These are phyloP conservation scores for Eilema depressum DNA, from an alignment of 2,888 invertebrate species.

Conservation along the genomic window DNA sequence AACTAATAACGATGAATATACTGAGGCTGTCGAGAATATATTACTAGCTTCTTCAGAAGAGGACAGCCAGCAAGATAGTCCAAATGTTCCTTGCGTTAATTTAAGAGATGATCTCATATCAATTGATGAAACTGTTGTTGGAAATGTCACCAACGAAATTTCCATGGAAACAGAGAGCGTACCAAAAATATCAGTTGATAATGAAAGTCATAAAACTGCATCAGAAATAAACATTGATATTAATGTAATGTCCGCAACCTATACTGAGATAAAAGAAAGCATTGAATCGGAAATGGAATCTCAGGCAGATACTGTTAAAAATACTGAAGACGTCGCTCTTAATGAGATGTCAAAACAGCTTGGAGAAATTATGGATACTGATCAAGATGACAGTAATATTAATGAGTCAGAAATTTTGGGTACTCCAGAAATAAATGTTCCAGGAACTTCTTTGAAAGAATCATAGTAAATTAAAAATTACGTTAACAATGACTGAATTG, in stretches of 20 bases:
- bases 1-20: slow-evolving; percentile 59
- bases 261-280: background rate
- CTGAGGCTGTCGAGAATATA: slow-evolving; percentile 64
- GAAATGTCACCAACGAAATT: slow-evolving; percentile 30
- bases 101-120: slow-evolving; percentile 62
- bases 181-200: slow-evolving; percentile 5
- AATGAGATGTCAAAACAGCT: slow-evolving; percentile 13
- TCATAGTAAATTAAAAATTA: slow-evolving; percentile 15
- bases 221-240: slow-evolving; percentile 18
- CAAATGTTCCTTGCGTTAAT: slow-evolving; percentile 50
- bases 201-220: slow-evolving; percentile 10
- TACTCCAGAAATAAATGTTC: slow-evolving; percentile 11
- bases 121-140: slow-evolving; percentile 59
- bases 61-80: slow-evolving; percentile 21
- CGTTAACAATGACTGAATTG: slow-evolving; percentile 28
- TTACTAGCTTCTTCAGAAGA: slow-evolving; percentile 70
- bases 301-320: background rate
- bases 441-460: slow-evolving; percentile 13
- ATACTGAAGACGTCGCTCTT: background rate
- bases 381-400: slow-evolving; percentile 25
- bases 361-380: slow-evolving; percentile 37
- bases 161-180: slow-evolving; percentile 23
- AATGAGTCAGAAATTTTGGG: slow-evolving; percentile 12
- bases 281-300: slow-evolving; percentile 9
- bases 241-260: background rate